A percentile compares a stretch with the other conserved stretches of the same genome.
phyloP scores from a whole-genome alignment of 2,113 vertebrate genomes.

The Argyrosomus japonicus region DNA sequence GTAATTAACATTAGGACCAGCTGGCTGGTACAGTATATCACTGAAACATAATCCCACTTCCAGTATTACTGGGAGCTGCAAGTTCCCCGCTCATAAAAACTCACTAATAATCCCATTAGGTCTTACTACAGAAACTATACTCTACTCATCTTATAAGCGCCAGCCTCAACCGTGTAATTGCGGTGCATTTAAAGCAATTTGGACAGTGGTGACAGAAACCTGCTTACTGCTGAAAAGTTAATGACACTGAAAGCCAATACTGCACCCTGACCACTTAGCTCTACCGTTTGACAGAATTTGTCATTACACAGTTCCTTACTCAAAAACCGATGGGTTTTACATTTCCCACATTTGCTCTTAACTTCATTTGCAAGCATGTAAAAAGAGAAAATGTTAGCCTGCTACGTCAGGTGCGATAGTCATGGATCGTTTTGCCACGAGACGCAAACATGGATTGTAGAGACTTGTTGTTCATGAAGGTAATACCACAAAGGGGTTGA shows the following conservation, averaged over 20 bases:
- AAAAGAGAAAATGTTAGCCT: conserved; percentile 14
- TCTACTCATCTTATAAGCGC: conserved; percentile 77
- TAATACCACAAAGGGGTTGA: conserved; percentile 16
- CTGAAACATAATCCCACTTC: conserved; percentile 68
- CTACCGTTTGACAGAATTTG: conserved; percentile 67
- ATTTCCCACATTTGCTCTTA: conserved; percentile 29
- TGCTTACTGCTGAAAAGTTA: conserved; percentile 84
- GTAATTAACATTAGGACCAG: conserved; percentile 77
- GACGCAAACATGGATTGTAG: conserved; percentile 22
- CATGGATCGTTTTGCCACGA: conserved; percentile 4
- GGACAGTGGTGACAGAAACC: conserved; percentile 83
- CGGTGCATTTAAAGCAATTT: conserved; percentile 84
- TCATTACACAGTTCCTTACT: conserved; percentile 58
- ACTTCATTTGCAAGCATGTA: neutral
- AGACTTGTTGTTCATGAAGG: conserved; percentile 19
- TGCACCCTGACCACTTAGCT: conserved; percentile 68
- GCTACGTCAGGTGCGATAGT: conserved; percentile 2
- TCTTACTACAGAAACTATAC: conserved; percentile 77
- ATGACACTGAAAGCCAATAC: conserved; percentile 84
- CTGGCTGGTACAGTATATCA: conserved; percentile 67
- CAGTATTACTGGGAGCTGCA: conserved; percentile 48
- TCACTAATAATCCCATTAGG: conserved; percentile 83
- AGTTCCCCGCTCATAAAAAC: conserved; percentile 64
- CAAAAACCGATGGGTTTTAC: conserved; percentile 41
- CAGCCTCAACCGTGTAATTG: conserved; percentile 80